Percentiles rank a stretch among this genome's conserved stretches.
Conservation (phyloP, 2,113 vertebrate species). For the Dicrurus megarhynchus region DNA sequence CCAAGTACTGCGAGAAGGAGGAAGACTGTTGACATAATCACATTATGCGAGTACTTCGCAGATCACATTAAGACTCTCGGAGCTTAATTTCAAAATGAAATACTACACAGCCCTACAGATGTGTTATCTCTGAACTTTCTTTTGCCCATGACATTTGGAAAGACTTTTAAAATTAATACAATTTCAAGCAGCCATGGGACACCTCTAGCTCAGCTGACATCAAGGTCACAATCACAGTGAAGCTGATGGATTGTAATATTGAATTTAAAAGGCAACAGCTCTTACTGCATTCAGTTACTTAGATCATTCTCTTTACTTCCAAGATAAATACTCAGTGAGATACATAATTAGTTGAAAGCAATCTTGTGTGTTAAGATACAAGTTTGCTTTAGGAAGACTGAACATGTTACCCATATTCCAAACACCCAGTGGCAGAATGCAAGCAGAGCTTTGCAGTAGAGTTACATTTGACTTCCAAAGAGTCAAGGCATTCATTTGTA, state of each 20-base stretch:
- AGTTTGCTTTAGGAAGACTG: background rate
- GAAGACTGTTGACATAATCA: background rate
- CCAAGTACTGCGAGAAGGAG: background rate
- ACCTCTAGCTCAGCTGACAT: background rate
- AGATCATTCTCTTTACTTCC: background rate
- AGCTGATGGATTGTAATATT: background rate
- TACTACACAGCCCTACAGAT: background rate
- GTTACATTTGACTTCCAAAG: background rate
- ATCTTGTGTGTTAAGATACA: background rate
- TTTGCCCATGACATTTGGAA: background rate
- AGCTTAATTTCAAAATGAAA: background rate
- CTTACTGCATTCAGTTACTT: background rate
- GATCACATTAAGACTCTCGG: background rate
- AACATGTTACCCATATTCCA: background rate
- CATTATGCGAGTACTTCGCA: background rate
- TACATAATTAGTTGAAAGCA: background rate
- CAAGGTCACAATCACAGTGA: background rate
- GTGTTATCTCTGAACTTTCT: background rate
- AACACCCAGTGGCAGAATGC: accelerated
- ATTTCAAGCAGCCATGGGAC: background rate
- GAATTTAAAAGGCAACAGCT: background rate
- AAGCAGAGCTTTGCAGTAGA: background rate
- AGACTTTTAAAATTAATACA: background rate
- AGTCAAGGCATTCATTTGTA: background rate
- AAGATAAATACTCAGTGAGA: background rate